Conservation (phyloP, 2,797 vertebrate species). For the Kryptolebias ocellatus region DNA sequence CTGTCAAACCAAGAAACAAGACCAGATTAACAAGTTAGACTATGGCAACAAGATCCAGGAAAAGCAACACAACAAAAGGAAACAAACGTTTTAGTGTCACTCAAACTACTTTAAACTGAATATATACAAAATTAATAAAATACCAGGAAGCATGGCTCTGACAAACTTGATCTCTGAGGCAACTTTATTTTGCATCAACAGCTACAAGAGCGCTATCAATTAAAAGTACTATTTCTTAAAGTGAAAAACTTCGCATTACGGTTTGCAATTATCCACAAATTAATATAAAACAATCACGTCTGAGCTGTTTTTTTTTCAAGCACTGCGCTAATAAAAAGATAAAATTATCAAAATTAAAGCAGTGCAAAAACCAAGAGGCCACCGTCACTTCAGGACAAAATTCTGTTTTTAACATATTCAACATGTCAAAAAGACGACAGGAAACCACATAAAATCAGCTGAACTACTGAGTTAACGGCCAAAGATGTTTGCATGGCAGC, state of each 20-base stretch:
- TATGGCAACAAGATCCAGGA: constrained; percentile 1
- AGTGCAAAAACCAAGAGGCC: neutral
- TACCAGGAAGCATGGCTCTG: neutral
- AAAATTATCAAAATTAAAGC: neutral
- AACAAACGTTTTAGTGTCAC: neutral
- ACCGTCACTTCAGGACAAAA: neutral
- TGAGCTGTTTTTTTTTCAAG: neutral
- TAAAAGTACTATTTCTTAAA: neutral
- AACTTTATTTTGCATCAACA: neutral
- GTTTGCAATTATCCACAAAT: too few species aligned
- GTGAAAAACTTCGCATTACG: neutral
- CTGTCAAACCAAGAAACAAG: constrained; percentile 2
- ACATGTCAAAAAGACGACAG: neutral
- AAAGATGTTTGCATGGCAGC: neutral
- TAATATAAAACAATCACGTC: neutral
- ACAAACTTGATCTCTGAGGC: neutral
- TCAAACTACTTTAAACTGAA: neutral
- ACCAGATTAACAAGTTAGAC: constrained; percentile 5
- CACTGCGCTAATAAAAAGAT: neutral
- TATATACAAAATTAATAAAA: neutral
- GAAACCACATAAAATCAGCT: neutral
- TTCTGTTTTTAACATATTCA: neutral
- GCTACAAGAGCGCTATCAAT: neutral
- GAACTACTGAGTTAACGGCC: too few species aligned
- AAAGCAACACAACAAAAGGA: neutral